Percentiles rank a stretch among this genome's conserved stretches.
phyloP scores from a whole-genome alignment of 1,140 invertebrate genomes.

The Drosophila micromelanica region DNA sequence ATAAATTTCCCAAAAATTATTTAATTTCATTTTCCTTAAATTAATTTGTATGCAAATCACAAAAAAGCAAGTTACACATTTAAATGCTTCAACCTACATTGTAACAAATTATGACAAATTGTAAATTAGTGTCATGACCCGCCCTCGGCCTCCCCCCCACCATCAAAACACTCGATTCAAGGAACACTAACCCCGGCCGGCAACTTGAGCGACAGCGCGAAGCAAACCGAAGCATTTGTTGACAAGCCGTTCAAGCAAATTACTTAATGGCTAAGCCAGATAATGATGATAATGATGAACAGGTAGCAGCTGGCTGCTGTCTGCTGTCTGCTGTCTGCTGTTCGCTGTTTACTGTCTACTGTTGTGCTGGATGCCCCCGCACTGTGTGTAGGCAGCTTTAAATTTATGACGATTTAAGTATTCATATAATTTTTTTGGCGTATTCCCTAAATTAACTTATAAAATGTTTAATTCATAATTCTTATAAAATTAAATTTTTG shows the following conservation, averaged over 20 bases:
- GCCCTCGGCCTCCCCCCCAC: slow-evolving; percentile 3
- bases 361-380: neutral
- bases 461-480: too few species aligned
- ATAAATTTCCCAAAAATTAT: slow-evolving; percentile 34
- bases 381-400: neutral
- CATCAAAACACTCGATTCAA: slow-evolving; percentile 1
- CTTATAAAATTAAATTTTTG: too few species aligned
- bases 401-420: neutral
- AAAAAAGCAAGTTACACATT: slow-evolving; percentile 63
- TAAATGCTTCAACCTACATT: slow-evolving; percentile 69
- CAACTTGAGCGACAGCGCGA: slow-evolving; percentile 31
- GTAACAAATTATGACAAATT: slow-evolving; percentile 73
- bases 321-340: too few species aligned
- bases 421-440: neutral
- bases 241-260: slow-evolving; percentile 65
- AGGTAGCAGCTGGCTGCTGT: slow-evolving; percentile 23
- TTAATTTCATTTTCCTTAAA: slow-evolving; percentile 9
- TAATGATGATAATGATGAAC: slow-evolving; percentile 43
- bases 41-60: slow-evolving; percentile 53
- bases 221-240: slow-evolving; percentile 43
- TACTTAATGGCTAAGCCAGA: slow-evolving; percentile 61
- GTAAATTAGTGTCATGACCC: slow-evolving; percentile 41
- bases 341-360: too few species aligned
- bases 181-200: slow-evolving; percentile 25
- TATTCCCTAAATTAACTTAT: too few species aligned